Evolutionary conservation across 2,797 vertebrate species (phyloP).

Genomic region (Coregonus sp.): DNA sequence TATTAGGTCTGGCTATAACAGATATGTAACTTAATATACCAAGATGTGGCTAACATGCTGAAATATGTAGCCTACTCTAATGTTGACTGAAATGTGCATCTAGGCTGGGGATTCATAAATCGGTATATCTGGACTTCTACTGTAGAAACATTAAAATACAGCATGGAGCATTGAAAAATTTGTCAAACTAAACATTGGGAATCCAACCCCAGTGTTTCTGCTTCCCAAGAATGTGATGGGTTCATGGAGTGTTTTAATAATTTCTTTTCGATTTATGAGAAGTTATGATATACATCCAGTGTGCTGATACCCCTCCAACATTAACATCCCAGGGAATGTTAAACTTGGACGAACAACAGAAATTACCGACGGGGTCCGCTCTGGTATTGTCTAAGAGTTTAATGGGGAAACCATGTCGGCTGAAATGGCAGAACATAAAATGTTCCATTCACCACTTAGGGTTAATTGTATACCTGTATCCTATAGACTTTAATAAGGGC

Average conservation of each 20-base stretch:
- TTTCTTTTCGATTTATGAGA: conserved; percentile 47
- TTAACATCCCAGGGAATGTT: conserved; percentile 49
- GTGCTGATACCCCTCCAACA: conserved; percentile 39
- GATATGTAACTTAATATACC: not conserved
- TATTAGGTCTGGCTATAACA: not conserved
- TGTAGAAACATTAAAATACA: conserved; percentile 19
- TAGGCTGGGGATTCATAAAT: conserved; percentile 17
- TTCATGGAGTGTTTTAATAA: conserved; percentile 43
- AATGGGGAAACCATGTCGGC: conserved; percentile 36
- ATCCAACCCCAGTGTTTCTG: conserved; percentile 8
- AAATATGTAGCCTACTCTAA: not conserved
- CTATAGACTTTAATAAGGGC: not conserved
- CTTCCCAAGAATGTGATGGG: conserved; percentile 26
- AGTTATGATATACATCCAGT: conserved; percentile 39
- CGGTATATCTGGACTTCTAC: conserved; percentile 4
- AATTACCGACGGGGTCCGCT: conserved; percentile 24
- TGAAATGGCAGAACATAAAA: conserved; percentile 22
- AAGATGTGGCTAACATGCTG: not conserved
- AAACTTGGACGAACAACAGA: conserved; percentile 46
- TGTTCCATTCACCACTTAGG: conserved; percentile 20
- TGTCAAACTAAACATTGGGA: conserved; percentile 19
- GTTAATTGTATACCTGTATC: conserved; percentile 4
- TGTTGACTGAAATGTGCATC: not conserved
- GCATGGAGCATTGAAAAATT: conserved; percentile 9
- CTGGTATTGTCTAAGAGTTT: conserved; percentile 41